Conservation (phyloP, 1,140 invertebrate species). For the Alviniconcha marisindica region DNA sequence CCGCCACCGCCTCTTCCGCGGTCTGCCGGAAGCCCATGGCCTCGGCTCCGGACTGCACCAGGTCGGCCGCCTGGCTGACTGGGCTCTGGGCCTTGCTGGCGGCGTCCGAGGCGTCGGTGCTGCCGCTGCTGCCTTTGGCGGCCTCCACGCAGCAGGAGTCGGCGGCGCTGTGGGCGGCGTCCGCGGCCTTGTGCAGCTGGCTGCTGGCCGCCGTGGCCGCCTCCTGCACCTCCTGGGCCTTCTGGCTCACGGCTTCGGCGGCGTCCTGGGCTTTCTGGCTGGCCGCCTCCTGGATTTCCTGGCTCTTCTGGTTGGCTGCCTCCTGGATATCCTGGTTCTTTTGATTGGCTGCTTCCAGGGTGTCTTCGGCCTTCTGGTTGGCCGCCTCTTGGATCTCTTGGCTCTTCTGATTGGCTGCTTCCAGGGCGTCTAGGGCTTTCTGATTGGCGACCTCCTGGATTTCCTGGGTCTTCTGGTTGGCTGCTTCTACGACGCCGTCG, state of each 20-base stretch:
- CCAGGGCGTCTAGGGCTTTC: neutral
- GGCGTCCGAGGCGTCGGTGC: neutral
- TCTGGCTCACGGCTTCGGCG: neutral
- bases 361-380: neutral
- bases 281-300: neutral
- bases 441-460: neutral
- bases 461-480: neutral
- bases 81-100: neutral
- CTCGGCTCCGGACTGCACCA: neutral
- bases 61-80: too few relatives aligned
- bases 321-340: neutral
- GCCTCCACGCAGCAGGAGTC: neutral
- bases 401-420: neutral
- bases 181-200: neutral
- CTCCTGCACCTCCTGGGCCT: neutral
- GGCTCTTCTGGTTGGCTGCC: neutral
- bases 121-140: neutral
- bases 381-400: neutral
- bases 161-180: neutral
- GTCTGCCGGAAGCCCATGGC: neutral
- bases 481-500: neutral
- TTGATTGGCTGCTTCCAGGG: too few relatives aligned
- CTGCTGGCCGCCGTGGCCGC: neutral
- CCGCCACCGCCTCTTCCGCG: neutral
- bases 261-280: constrained; percentile 4